These are phyloP conservation scores for Acanthococcus lagerstroemiae DNA, from an alignment of 2,888 invertebrate genomes.

Conservation along the genomic window DNA sequence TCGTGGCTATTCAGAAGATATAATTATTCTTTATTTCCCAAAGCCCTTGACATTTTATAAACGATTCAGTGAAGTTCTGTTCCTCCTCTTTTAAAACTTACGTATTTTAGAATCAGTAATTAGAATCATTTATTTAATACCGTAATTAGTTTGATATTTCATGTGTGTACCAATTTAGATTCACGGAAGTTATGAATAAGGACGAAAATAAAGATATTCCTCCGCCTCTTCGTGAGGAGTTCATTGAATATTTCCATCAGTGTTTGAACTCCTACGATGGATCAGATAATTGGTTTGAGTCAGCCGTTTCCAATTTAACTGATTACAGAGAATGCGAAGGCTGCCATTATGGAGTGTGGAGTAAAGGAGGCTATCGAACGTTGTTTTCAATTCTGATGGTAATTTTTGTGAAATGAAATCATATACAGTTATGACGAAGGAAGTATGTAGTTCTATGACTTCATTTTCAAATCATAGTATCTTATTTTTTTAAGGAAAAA, in stretches of 20 bases:
- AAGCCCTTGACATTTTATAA: no score
- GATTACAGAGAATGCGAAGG: slow-evolving; percentile 62
- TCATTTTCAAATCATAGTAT: neutral
- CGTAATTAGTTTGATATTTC: no score
- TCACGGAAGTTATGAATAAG: no score
- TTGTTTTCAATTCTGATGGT: slow-evolving; percentile 61
- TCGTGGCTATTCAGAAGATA: no score
- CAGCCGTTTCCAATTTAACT: slow-evolving; percentile 54
- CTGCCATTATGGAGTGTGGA: slow-evolving; percentile 61
- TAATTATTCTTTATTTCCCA: no score
- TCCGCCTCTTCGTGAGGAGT: slow-evolving; percentile 1
- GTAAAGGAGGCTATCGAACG: slow-evolving; percentile 56
- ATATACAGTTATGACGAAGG: neutral
- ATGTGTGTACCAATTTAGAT: no score
- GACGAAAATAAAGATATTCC: no score
- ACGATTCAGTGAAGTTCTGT: no score
- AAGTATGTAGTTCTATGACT: neutral
- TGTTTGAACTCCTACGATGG: slow-evolving; percentile 48
- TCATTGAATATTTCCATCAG: slow-evolving; percentile 50
- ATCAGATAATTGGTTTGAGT: slow-evolving; percentile 54
- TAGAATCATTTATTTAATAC: no score
- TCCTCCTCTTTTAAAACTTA: no score
- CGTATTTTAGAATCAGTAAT: no score
- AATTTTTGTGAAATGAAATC: neutral
- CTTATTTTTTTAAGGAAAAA: slow-evolving; percentile 10